Conservation (phyloP, 2,888 invertebrate species). For the Drosophila nigricruria region DNA sequence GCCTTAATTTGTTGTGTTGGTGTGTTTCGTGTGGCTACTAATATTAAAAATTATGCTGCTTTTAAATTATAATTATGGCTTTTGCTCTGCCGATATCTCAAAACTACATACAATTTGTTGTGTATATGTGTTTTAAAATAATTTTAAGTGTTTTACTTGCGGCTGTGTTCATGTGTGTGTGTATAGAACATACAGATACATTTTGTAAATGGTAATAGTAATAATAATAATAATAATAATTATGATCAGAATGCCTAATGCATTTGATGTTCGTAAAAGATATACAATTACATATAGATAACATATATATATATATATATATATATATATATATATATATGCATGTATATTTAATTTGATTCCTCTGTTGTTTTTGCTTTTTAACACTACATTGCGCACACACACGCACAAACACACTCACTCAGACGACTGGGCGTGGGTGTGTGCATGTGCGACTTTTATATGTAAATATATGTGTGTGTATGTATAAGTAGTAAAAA, state of each 20-base stretch:
- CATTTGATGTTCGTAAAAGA: conserved; percentile 55
- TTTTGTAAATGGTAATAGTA: conserved; percentile 60
- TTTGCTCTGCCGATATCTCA: conserved; percentile 50
- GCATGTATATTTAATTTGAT: conserved; percentile 72
- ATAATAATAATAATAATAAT: conserved; percentile 56
- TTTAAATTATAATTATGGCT: conserved; percentile 73
- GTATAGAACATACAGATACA: conserved; percentile 60
- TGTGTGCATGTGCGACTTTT: conserved; percentile 38
- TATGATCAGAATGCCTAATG: conserved; percentile 71
- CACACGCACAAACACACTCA: conserved; percentile 30
- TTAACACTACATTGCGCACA: conserved; percentile 60
- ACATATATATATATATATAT: conserved; percentile 3
- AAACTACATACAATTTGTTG: conserved; percentile 46
- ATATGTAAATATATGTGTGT: conserved; percentile 58
- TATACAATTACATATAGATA: conserved; percentile 51
- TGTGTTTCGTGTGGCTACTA: conserved; percentile 30
- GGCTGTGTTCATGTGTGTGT: conserved; percentile 33
- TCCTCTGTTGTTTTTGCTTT: conserved; percentile 45
- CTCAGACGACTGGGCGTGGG: background rate
- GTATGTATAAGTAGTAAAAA: conserved; percentile 66
- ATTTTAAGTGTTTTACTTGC: conserved; percentile 35
- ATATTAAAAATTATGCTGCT: conserved; percentile 65
- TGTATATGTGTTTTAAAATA: conserved; percentile 27
- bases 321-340: conserved; percentile 10
- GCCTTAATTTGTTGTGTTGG: conserved; percentile 31